Conservation (phyloP, 2,113 vertebrate genomes). For the Oenanthe oenanthe region DNA sequence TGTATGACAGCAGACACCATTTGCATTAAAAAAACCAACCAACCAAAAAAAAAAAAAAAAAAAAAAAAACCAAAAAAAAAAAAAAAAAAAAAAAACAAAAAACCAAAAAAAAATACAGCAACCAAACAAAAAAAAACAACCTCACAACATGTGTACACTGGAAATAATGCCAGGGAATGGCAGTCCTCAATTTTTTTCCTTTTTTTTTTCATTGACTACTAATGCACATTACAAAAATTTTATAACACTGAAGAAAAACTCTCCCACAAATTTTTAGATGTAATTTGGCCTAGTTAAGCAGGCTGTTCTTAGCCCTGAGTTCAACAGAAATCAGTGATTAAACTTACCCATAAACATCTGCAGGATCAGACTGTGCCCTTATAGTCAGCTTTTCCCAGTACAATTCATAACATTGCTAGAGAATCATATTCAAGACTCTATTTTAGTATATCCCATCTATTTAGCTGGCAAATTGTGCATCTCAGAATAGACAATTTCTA, state of each 20-base stretch:
- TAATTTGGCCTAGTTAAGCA: not conserved
- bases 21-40: not conserved
- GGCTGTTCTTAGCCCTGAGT: not conserved
- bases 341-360: not conserved
- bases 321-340: not conserved
- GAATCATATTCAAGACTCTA: not conserved
- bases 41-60: not conserved
- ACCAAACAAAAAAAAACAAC: too few species aligned
- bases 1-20: not conserved
- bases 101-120: too few species aligned
- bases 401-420: not conserved
- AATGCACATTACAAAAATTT: not conserved
- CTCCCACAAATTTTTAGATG: not conserved
- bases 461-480: not conserved
- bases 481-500: not conserved
- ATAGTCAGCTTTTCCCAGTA: not conserved
- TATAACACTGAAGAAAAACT: not conserved
- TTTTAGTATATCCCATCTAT: not conserved
- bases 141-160: rapidly evolving
- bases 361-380: not conserved
- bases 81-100: too few species aligned
- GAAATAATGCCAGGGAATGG: not conserved
- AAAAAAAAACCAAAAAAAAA: too few species aligned
- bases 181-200: not conserved
- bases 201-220: not conserved